Conservation (phyloP, 1,140 invertebrate species). For the Lepidurus couesii region DNA sequence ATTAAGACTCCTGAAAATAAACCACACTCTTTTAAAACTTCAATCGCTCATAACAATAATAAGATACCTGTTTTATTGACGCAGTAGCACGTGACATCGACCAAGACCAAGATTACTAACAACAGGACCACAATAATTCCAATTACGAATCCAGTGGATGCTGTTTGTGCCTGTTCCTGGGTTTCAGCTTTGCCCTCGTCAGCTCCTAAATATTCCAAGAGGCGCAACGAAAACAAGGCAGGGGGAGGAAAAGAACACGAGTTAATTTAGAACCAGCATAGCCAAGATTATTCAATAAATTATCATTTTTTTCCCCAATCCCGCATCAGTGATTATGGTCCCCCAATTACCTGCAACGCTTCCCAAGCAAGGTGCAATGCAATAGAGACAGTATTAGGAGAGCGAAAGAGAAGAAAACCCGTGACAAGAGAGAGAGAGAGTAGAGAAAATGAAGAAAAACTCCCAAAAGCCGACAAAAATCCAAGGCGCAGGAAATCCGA, state of each 20-base stretch:
- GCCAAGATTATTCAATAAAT: not conserved
- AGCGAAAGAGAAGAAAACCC: not conserved
- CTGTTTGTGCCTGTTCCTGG: not conserved
- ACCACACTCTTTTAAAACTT: not conserved
- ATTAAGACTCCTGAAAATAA: not conserved
- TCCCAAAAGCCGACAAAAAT: slow-evolving; percentile 9
- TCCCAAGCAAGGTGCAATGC: slow-evolving; percentile 21
- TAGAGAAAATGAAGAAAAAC: not conserved
- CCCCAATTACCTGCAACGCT: slow-evolving; percentile 17
- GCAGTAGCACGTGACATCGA: slow-evolving; percentile 70
- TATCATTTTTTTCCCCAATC: not conserved
- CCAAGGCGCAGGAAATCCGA: not conserved
- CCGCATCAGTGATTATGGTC: not conserved
- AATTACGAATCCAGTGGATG: slow-evolving; percentile 61
- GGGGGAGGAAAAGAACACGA: not conserved
- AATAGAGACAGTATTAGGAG: not conserved
- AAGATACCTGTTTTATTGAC: slow-evolving; percentile 51
- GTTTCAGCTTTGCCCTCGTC: not conserved
- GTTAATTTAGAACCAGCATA: not conserved
- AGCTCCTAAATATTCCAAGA: not conserved
- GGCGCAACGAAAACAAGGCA: not conserved
- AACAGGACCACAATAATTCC: slow-evolving; percentile 67
- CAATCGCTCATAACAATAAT: not conserved
- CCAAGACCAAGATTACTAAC: slow-evolving; percentile 64
- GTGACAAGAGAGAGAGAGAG: not conserved